phyloP scores from a whole-genome alignment of 2,888 invertebrate species.

The Neuroscelio doddi region DNA sequence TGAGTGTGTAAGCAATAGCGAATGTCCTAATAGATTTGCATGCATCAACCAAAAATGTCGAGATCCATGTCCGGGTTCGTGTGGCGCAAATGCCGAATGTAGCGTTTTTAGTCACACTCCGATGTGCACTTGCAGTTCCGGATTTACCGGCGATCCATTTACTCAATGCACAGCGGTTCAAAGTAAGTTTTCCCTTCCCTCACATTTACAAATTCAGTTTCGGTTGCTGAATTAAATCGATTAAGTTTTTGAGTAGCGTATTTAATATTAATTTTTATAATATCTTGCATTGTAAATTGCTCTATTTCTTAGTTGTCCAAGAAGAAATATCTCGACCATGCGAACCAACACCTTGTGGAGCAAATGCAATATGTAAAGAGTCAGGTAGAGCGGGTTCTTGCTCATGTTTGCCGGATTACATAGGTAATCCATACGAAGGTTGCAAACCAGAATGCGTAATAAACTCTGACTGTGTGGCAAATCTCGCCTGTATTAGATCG shows the following conservation, averaged over 20 bases:
- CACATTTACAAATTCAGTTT: constrained; percentile 72
- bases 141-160: constrained; percentile 80
- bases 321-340: constrained; percentile 62
- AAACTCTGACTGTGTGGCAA: constrained; percentile 71
- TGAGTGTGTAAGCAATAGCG: constrained; percentile 85
- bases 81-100: constrained; percentile 81
- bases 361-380: constrained; percentile 76
- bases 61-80: constrained; percentile 85
- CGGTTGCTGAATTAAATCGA: no score
- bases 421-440: constrained; percentile 73
- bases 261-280: no score
- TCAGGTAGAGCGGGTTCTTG: constrained; percentile 74
- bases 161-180: constrained; percentile 71
- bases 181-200: constrained; percentile 59
- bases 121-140: constrained; percentile 76
- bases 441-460: constrained; percentile 73
- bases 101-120: constrained; percentile 77
- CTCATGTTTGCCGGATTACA: constrained; percentile 68
- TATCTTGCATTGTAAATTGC: no score
- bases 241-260: no score
- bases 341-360: constrained; percentile 74
- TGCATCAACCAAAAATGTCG: constrained; percentile 85
- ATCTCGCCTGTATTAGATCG: constrained; percentile 72
- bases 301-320: constrained; percentile 75
- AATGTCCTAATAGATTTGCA: constrained; percentile 80